phyloP scores from a whole-genome alignment of 2,113 vertebrate species.

The Neofelis nebulosa region DNA sequence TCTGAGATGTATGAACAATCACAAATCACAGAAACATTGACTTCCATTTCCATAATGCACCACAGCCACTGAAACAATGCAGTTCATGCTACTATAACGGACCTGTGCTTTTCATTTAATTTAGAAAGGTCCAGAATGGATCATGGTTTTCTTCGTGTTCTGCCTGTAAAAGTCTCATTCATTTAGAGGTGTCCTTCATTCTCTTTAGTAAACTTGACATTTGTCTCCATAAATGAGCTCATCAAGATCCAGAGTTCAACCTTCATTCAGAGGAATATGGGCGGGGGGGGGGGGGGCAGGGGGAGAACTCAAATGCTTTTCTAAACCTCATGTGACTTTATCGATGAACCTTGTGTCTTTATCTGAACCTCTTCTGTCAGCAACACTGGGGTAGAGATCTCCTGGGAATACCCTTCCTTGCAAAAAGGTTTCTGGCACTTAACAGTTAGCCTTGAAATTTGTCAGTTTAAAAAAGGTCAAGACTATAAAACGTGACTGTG shows the following conservation, averaged over 20 bases:
- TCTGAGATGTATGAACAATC: not conserved
- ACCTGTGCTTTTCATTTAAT: not conserved
- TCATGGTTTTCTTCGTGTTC: not conserved
- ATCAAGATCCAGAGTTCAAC: not conserved
- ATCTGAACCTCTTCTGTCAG: not conserved
- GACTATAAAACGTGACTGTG: not conserved
- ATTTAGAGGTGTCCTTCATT: not conserved
- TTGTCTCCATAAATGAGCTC: not conserved
- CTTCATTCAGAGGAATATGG: not conserved
- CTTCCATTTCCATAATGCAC: not conserved
- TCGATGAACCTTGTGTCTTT: not conserved
- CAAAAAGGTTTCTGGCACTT: not conserved
- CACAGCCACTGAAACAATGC: not conserved
- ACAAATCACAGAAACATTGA: not conserved
- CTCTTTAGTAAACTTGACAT: not conserved
- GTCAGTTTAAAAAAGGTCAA: not conserved
- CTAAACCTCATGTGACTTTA: not conserved
- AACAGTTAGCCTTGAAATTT: not conserved
- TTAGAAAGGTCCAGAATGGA: not conserved
- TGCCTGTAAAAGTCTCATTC: not conserved
- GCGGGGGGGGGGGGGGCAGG: fast-evolving
- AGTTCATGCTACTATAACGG: not conserved
- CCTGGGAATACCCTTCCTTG: not conserved
- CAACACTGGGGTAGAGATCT: not conserved
- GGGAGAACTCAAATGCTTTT: not conserved